These are phyloP conservation scores for Polyploca ridens DNA, from an alignment of 2,888 invertebrate species.

Conservation along the genomic window DNA sequence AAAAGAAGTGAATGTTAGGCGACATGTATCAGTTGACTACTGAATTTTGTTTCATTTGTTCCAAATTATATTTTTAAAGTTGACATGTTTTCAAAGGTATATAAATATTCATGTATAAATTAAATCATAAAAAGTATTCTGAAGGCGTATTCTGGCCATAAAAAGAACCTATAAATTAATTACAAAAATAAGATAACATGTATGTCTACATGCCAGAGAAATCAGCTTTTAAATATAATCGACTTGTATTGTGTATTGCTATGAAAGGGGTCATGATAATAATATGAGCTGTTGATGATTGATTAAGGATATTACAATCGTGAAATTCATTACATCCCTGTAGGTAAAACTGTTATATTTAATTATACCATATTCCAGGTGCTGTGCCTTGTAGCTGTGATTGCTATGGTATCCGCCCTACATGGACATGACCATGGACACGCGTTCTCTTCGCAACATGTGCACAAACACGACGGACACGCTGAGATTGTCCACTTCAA, in stretches of 20 bases:
- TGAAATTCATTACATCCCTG: no score
- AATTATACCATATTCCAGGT: slow-evolving; percentile 27
- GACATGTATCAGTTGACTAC: slow-evolving; percentile 41
- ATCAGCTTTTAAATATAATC: no score
- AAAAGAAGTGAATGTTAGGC: slow-evolving; percentile 42
- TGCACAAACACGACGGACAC: slow-evolving; percentile 37
- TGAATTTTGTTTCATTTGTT: slow-evolving; percentile 29
- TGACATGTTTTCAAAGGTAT: slow-evolving; percentile 49
- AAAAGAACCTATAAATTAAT: no score
- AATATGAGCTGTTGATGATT: no score
- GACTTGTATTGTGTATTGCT: no score
- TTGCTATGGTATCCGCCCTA: slow-evolving; percentile 28
- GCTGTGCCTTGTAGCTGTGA: slow-evolving; percentile 30
- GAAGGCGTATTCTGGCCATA: background rate
- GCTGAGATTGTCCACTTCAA: slow-evolving; percentile 30
- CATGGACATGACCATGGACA: slow-evolving; percentile 33
- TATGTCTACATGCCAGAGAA: background rate
- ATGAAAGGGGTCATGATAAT: no score
- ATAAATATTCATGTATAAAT: background rate
- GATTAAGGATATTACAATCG: no score
- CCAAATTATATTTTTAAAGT: slow-evolving; percentile 10
- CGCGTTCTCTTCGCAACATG: slow-evolving; percentile 44
- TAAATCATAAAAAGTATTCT: background rate
- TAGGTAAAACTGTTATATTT: no score
- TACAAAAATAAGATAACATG: no score